Evolutionary conservation across 2,113 vertebrate species (phyloP).

Genomic region (Tautogolabrus adspersus): DNA sequence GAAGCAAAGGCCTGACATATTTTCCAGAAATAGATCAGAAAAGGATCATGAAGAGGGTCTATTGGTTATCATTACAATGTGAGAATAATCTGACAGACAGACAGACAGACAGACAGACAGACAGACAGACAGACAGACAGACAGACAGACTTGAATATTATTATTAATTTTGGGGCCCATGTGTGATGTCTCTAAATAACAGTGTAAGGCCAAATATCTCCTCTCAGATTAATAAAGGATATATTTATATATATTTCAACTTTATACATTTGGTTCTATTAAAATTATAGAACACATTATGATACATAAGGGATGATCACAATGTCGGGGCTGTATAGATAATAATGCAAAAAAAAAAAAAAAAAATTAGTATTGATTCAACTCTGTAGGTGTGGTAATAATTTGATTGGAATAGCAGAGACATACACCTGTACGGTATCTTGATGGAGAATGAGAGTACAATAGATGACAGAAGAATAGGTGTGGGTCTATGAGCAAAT

Average conservation of each 20-base stretch:
- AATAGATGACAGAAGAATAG: slow-evolving; percentile 18
- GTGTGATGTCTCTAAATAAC: no score
- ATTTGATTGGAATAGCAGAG: neutral
- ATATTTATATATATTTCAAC: no score
- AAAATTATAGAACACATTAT: no score
- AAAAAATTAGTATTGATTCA: no score
- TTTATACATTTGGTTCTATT: no score
- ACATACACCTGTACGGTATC: neutral
- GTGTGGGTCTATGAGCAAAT: neutral
- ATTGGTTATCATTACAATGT: neutral
- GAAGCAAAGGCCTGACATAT: slow-evolving; percentile 9
- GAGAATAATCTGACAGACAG: slow-evolving; percentile 3
- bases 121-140: slow-evolving; percentile 1
- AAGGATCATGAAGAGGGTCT: neutral
- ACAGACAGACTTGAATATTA: neutral
- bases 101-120: slow-evolving; percentile 7
- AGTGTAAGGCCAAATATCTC: no score
- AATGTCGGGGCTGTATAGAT: no score
- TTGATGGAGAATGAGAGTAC: neutral
- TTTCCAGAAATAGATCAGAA: slow-evolving; percentile 11
- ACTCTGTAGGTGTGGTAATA: no score
- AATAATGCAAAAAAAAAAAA: no score
- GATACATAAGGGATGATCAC: no score
- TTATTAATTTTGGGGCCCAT: no score
- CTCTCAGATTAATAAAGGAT: no score